A percentile compares a stretch with the other conserved stretches of the same genome.
Conservation (phyloP, 2,113 vertebrate species). For the Phylloscopus trochilus region DNA sequence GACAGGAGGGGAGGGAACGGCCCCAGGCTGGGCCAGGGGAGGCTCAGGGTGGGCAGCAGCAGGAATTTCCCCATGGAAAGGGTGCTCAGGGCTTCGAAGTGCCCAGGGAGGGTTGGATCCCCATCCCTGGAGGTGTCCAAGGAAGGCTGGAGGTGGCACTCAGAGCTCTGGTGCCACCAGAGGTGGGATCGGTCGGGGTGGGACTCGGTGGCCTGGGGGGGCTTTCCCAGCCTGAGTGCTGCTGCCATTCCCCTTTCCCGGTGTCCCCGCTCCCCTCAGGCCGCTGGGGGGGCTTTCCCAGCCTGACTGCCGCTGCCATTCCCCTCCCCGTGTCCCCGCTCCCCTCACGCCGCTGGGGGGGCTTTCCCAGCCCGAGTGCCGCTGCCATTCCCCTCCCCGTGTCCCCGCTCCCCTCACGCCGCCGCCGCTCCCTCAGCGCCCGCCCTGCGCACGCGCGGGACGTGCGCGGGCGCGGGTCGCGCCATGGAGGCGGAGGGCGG, state of each 20-base stretch:
- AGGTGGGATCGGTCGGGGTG: rapidly evolving
- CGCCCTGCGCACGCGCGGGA: conserved; percentile 2
- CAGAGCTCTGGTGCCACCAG: not conserved
- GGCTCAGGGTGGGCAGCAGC: rapidly evolving
- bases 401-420: not conserved
- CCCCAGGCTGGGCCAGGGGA: not conserved
- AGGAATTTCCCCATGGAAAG: not conserved
- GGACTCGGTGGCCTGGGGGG: rapidly evolving
- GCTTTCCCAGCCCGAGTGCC: too few species aligned
- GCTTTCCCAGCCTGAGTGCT: not conserved
- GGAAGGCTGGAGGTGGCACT: rapidly evolving
- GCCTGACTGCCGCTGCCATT: too few species aligned
- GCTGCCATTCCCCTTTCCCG: too few species aligned
- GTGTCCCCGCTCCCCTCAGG: not conserved
- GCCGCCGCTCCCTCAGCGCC: not conserved
- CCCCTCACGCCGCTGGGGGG: too few species aligned
- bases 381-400: not conserved
- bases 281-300: too few species aligned
- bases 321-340: too few species aligned
- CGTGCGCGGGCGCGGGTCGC: not conserved
- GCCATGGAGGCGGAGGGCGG: not conserved
- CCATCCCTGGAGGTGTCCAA: not conserved
- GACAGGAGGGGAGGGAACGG: not conserved
- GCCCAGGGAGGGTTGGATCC: not conserved
- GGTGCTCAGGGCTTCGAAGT: rapidly evolving